These are phyloP conservation scores for Acleris sparsana DNA, from an alignment of 2,888 invertebrate genomes.

Conservation along the genomic window DNA sequence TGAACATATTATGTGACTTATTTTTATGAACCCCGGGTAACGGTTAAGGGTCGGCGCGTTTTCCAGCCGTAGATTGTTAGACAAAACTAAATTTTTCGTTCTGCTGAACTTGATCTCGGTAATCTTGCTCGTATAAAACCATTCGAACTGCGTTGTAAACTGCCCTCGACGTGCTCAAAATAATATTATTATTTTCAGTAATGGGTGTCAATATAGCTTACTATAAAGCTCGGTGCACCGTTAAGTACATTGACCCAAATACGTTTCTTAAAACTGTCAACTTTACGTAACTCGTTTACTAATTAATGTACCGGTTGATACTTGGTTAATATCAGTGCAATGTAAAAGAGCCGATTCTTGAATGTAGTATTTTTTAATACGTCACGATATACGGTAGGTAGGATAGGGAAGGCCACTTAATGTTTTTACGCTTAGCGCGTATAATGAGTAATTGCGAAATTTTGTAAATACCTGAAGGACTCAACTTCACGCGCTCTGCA, in stretches of 20 bases:
- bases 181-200: conserved; percentile 1
- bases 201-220: conserved; percentile 14
- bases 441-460: no score
- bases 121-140: no score
- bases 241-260: conserved; percentile 33
- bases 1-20: neutral
- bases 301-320: conserved; percentile 11
- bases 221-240: conserved; percentile 24
- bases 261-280: conserved; percentile 29
- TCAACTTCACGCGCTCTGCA: neutral
- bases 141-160: no score
- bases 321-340: neutral
- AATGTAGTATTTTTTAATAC: no score
- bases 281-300: conserved; percentile 20
- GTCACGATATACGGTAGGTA: no score
- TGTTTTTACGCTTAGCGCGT: no score
- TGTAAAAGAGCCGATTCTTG: neutral
- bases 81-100: no score
- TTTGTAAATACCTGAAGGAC: no score
- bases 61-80: no score
- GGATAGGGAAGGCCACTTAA: no score
- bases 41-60: no score
- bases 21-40: neutral
- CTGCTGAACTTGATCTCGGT: no score
- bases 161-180: neutral